These are phyloP conservation scores for Pteria penguin DNA, from an alignment of 2,888 invertebrate genomes.

Conservation along the genomic window DNA sequence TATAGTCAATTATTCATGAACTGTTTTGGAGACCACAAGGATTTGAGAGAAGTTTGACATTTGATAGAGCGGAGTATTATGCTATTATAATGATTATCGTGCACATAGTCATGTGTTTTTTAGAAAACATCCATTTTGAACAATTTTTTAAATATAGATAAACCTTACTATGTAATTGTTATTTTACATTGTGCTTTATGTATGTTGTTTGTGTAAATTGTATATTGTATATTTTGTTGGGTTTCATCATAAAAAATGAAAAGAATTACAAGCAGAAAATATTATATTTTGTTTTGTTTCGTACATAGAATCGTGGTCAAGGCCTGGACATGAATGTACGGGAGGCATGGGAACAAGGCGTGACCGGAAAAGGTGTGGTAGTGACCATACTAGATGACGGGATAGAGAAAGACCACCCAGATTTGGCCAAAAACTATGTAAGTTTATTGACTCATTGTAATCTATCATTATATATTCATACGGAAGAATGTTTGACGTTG, in stretches of 20 bases:
- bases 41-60: too few species aligned
- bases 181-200: neutral
- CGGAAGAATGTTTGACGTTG: too few species aligned
- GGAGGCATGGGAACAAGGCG: constrained; percentile 95
- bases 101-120: too few species aligned
- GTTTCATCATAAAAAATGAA: constrained; percentile 10
- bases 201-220: too few species aligned
- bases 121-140: too few species aligned
- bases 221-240: neutral
- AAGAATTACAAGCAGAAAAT: neutral
- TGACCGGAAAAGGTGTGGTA: constrained; percentile 95
- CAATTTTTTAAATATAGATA: too few species aligned
- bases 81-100: too few species aligned
- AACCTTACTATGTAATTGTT: neutral
- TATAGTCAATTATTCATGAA: too few species aligned
- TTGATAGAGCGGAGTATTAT: too few species aligned
- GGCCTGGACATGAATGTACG: constrained; percentile 94
- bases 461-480: too few species aligned
- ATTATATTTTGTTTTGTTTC: constrained; percentile 17
- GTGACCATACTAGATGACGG: constrained; percentile 98
- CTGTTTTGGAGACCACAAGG: too few species aligned
- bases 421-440: constrained; percentile 94
- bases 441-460: too few species aligned
- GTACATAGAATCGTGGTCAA: constrained; percentile 85
- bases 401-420: constrained; percentile 96